Conservation (phyloP, 1,140 invertebrate species). For the Paralvinella palmiformis region DNA sequence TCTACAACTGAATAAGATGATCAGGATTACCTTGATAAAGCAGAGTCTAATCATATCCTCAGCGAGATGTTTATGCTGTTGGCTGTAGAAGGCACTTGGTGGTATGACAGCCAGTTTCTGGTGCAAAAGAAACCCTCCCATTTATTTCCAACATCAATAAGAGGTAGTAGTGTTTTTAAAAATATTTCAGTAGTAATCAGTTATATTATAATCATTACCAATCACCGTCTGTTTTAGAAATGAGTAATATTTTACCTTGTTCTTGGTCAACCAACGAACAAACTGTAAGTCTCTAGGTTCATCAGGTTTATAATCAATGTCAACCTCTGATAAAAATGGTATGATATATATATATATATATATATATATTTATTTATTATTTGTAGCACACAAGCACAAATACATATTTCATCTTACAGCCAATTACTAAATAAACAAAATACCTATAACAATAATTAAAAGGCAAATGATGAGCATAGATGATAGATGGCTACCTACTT, state of each 20-base stretch:
- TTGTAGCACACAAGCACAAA: background rate
- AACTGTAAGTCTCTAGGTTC: conserved; percentile 79
- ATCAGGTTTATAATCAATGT: conserved; percentile 35
- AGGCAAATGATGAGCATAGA: no score
- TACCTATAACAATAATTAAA: background rate
- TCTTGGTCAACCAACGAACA: conserved; percentile 90
- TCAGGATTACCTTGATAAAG: conserved; percentile 74
- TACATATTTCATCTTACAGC: background rate
- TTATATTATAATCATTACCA: no score
- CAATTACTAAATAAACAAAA: background rate
- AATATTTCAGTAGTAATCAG: no score
- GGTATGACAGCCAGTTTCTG: conserved; percentile 86
- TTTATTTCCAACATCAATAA: no score
- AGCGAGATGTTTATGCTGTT: conserved; percentile 71
- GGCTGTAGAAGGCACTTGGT: conserved; percentile 85
- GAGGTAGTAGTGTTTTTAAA: no score
- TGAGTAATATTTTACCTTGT: conserved; percentile 59
- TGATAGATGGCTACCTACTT: no score
- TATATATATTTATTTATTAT: background rate
- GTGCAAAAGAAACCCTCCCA: no score
- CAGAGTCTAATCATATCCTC: conserved; percentile 84
- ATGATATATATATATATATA: no score
- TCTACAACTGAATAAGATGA: background rate
- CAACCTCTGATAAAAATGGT: conserved; percentile 27
- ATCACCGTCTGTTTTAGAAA: no score